Base-by-base conservation (phyloP, 2,797 vertebrate species). In the Aldrovandia affinis region DNA sequence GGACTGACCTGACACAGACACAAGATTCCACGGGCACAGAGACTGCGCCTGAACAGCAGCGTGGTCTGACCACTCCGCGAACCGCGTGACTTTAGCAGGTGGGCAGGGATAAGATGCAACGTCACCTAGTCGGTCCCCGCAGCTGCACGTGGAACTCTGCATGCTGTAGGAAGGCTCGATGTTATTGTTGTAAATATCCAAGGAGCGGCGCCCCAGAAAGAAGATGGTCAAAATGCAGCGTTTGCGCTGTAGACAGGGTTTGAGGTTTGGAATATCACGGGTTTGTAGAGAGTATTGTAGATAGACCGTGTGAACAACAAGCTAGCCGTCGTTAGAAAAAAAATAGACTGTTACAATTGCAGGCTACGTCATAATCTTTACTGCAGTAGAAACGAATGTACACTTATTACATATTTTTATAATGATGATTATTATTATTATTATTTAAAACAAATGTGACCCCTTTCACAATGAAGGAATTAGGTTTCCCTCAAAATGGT, bases 141-240 rank as follows among this genome's bases (percentile, higher is more conserved):
- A 54, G 81, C 15, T 44, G 44, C 81, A 82, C 63, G 81, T 70
- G 65, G 81, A 82, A 73, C 9, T 28, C 39, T 44, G 73, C 73
- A 77, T 77, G 73, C 22, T 4, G 68, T 33, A 18, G 20, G 8
- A 2, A 47, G 10, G 20, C 73, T 77, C 15, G 22, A 25, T 77
- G 39, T 77, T 77, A 77, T 47, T n/a, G 73, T 47, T 52, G 63
- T 73, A 82, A 82, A 52, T 54, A 54, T 2, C 50, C 7, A 30
- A 22, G 10, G 30, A 52, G 6, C 63, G 33, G 81, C 44, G n/a
- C 36, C 33, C 20, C 36, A 65, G 0, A 44, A 15, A 63, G 20
- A 15, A 25, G 4, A 8, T 1, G 1, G 10, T 42, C 33, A 22
- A 1, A 28, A 36, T 10, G 36, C 68, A 73, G 36, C 33, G 15